Evolutionary conservation across 2,888 invertebrate species (phyloP), one percentile per base, ranked within the genome.

Genomic region (Yponomeuta sedellus): DNA sequence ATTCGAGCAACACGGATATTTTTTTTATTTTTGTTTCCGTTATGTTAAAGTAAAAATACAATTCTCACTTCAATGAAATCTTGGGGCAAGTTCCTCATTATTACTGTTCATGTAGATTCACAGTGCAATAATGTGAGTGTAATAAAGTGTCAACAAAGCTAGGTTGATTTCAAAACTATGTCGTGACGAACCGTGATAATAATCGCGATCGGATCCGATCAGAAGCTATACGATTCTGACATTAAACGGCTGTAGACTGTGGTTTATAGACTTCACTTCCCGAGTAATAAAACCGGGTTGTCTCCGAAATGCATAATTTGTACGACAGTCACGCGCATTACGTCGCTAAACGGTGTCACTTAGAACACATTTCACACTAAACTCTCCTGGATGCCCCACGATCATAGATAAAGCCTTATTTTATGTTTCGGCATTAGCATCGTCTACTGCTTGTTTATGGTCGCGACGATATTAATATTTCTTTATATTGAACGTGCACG

Each of bases 221-320:
- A 83, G 82, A 83, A 83, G 83, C 86, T 82, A 87, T 88, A 86
- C 83, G 84, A 82, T 72, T 70, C 69, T 81, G 80, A 84, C 87
- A 84, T 88, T 87, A 88, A 88, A 89, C 80, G 80, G 75, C 80
- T 84, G 83, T 87, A 85, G 82, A 83, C 82, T 81, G 84, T 88
- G 85, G 83, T 90, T 89, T 90, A 89, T 88, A 86, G 89, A 89
- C 87, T 83, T 88, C 88, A 88, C 88, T 89, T 89, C 90, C 89
- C 83, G 74, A 74, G 86, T 82, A 86, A 88, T 91, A 90, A 91
- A 90, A 86, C 86, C 85, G 84, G 82, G 85, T 83, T 85, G 88
- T 87, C 87, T 82, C 84, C 81, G 78, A 89, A 89, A 89, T 85
- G 90, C 87, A 90, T 89, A 88, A 90, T 91, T 89, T 86, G 90